Base-by-base conservation (phyloP, 2,888 invertebrate genomes). In the Anthoptus insignis region DNA sequence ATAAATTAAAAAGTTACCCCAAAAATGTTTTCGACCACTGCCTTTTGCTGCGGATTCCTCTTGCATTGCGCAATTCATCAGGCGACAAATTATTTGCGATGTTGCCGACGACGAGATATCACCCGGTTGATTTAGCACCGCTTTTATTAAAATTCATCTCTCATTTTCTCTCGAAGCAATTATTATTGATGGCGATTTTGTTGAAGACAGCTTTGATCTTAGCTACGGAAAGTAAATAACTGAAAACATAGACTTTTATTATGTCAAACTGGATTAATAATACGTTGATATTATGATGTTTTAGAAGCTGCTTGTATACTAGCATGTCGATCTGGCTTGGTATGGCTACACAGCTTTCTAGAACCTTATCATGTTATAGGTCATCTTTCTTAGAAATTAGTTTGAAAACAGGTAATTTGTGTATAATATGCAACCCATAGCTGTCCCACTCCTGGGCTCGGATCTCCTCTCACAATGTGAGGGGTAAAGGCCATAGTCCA, bases 1-100 rank as follows among this genome's bases (percentile, higher is more conserved):
- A n/a, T n/a, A n/a, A n/a, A n/a, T n/a, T n/a, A n/a, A n/a, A n/a
- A n/a, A n/a, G n/a, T n/a, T n/a, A 27, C 3, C 42, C 13, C 8
- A 45, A 16, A 59, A 50, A 59, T 37, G 50, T 59, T 59, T 16
- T 19, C 24, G 16, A 39, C 14, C 21, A 19, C 56, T 34, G 56
- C 9, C 88, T 88, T 86, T 83, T 84, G 87, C 86, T 73, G 81
- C 78, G 80, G 81, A 88, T 90, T 89, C 88, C 84, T 81, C 76
- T 81, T 73, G 80, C 81, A 84, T 87, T 82, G 84, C 81, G 82
- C 86, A 85, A 88, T 82, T 81, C 82, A 80, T 81, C 79, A 77
- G 74, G 72, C 70, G 79, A 81, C 81, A 82, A 76, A 83, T 79
- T 77, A 78, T 74, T 76, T 71, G 66, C 70, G 70, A 52, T 27